Base-by-base conservation (phyloP, 2,888 invertebrate genomes). In the Drosophila fungiperda region DNA sequence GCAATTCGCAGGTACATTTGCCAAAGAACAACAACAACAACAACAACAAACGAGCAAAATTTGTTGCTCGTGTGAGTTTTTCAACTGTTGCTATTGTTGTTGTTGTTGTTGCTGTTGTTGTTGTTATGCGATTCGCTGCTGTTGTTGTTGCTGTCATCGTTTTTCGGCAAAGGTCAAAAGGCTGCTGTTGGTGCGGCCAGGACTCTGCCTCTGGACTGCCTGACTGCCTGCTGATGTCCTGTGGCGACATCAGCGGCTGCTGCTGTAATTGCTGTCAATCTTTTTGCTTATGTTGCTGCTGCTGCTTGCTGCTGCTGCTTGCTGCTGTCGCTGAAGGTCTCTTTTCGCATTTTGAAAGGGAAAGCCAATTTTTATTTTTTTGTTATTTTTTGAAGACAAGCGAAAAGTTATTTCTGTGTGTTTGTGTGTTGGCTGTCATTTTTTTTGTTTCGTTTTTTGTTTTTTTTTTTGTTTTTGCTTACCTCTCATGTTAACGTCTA, bases 231-330 rank as follows among this genome's bases (percentile, higher is more conserved):
- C 20, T 68, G 68, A 76, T 76, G 73, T 78, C 80, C 80, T 72
- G 79, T 78, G 81, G 79, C 68, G 80, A 60, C 64, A 52, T 57
- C 67, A 62, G 72, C 70, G 54, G 58, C 77, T 60, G 66, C 65
- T 48, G 53, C 38, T 87, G 76, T 83, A 85, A 85, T 87, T 87
- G 87, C 83, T 81, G 84, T 87, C 84, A 84, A 87, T 83, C 74
- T 78, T 45, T 53, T 53, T 53, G 54, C 60, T 64, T 12, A 26
- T 53, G 23, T 49, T 55, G 23, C 20, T 62, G 26, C 15, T 54
- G 20, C 7, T 63, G n/a, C 6, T 49, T 63, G n/a, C 6, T 49
- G 42, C 12, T 55, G 68, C 6, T 62, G 52, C 11, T 38, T 26
- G 40, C 0, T n/a, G 57, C 15, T 36, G 20, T n/a, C 12, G 55